phyloP scores from a whole-genome alignment of 1,140 invertebrate species.

The Drosophila yakuba region DNA sequence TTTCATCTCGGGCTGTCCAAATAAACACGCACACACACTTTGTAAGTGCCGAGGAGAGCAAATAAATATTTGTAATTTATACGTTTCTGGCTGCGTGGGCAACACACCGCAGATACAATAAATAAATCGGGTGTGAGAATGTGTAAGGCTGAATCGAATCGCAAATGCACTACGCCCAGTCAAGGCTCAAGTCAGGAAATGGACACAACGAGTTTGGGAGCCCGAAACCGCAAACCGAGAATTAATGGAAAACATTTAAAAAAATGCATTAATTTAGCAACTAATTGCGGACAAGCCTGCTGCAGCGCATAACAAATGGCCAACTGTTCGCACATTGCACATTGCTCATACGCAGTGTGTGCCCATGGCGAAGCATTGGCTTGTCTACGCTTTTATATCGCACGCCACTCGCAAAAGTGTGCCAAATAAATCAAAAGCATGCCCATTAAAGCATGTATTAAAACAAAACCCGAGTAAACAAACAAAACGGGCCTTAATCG shows the following conservation, averaged over 20 bases:
- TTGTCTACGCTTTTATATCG: conserved; percentile 39
- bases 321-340: conserved; percentile 15
- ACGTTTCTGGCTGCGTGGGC: conserved; percentile 68
- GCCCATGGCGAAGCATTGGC: conserved; percentile 48
- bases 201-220: conserved; percentile 9
- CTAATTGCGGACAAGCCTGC: conserved; percentile 1
- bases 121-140: conserved; percentile 75
- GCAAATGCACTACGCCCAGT: conserved; percentile 8
- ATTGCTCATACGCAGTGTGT: conserved; percentile 65
- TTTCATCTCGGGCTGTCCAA: conserved; percentile 62
- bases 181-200: conserved; percentile 37
- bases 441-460: conserved; percentile 57
- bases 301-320: conserved; percentile 14
- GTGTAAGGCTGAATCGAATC: conserved; percentile 26
- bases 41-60: conserved; percentile 73
- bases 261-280: conserved; percentile 28
- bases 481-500: conserved; percentile 46
- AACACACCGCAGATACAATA: conserved; percentile 63
- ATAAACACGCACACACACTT: conserved; percentile 78
- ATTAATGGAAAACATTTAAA: conserved; percentile 10
- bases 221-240: neutral
- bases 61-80: conserved; percentile 82
- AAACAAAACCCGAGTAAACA: conserved; percentile 68
- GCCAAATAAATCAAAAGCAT: conserved; percentile 73
- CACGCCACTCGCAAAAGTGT: conserved; percentile 63